These are phyloP conservation scores for Tiliacea citrago DNA, from an alignment of 2,888 invertebrate genomes.

Conservation along the genomic window DNA sequence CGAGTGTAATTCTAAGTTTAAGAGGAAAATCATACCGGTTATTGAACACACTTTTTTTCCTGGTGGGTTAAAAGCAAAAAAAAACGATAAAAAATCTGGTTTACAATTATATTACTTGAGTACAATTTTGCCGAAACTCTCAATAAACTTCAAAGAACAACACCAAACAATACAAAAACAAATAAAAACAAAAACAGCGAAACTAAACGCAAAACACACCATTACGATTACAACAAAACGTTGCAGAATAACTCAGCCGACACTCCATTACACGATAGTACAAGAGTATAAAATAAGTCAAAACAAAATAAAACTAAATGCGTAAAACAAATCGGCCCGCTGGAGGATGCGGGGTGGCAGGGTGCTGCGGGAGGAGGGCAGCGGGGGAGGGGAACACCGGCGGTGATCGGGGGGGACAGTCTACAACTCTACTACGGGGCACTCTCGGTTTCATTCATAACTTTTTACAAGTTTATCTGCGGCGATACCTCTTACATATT, in stretches of 20 bases:
- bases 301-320: slow-evolving; percentile 89
- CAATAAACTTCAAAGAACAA: not conserved
- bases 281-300: slow-evolving; percentile 84
- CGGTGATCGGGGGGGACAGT: slow-evolving; percentile 67
- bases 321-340: slow-evolving; percentile 85
- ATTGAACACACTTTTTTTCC: not conserved
- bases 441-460: slow-evolving; percentile 91
- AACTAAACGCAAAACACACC: slow-evolving; percentile 20
- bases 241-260: slow-evolving; percentile 47
- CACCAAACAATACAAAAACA: not conserved
- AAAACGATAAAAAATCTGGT: not conserved
- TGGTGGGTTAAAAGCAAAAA: too few species aligned
- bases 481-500: slow-evolving; percentile 89
- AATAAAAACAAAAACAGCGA: slow-evolving; percentile 4
- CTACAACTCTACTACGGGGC: slow-evolving; percentile 89
- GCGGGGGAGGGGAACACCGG: slow-evolving; percentile 55
- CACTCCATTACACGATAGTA: slow-evolving; percentile 72
- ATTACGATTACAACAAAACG: slow-evolving; percentile 42
- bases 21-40: not conserved
- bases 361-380: slow-evolving; percentile 57
- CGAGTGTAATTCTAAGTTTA: not conserved
- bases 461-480: slow-evolving; percentile 91
- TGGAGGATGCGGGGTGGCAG: slow-evolving; percentile 68
- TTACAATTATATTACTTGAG: not conserved
- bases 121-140: not conserved